Evolutionary conservation across 2,888 invertebrate species (phyloP).

Genomic region (Schizotus pectinicornis): DNA sequence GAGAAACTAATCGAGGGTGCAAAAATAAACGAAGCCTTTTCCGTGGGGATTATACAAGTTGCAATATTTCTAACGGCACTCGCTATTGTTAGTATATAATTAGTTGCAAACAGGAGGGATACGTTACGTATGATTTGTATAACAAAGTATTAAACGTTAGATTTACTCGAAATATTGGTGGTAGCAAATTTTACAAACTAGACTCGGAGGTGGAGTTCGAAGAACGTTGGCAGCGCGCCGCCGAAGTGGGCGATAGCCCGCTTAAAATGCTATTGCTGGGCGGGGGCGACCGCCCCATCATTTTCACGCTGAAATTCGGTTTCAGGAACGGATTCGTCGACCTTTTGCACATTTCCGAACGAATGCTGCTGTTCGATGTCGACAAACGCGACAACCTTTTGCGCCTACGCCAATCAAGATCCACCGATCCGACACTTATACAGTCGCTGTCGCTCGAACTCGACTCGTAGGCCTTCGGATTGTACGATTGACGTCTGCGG

Average conservation of each 20-base stretch:
- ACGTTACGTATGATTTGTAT: slow-evolving; percentile 38
- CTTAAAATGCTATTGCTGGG: slow-evolving; percentile 64
- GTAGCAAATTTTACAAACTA: slow-evolving; percentile 49
- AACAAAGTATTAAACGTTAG: slow-evolving; percentile 34
- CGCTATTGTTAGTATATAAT: not conserved
- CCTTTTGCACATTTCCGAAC: slow-evolving; percentile 54
- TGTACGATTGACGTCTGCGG: slow-evolving; percentile 63
- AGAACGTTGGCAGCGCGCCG: slow-evolving; percentile 51
- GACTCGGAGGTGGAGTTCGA: slow-evolving; percentile 52
- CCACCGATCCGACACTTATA: slow-evolving; percentile 56
- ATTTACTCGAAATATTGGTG: slow-evolving; percentile 3
- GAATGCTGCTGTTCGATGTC: slow-evolving; percentile 55
- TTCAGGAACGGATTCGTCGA: slow-evolving; percentile 53
- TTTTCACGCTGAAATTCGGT: slow-evolving; percentile 54
- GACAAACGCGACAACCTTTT: slow-evolving; percentile 53
- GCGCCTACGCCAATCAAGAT: slow-evolving; percentile 56
- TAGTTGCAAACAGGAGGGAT: slow-evolving; percentile 33
- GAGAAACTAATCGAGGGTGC: slow-evolving; percentile 33
- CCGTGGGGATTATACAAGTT: slow-evolving; percentile 13
- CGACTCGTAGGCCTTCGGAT: slow-evolving; percentile 63
- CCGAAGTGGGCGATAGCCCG: slow-evolving; percentile 62
- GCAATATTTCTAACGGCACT: too few relatives aligned
- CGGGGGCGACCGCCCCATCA: slow-evolving; percentile 61
- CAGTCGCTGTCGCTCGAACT: slow-evolving; percentile 63
- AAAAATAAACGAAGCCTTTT: slow-evolving; percentile 15